Base-by-base conservation (phyloP, 1,140 invertebrate genomes). In the Sitophilus oryzae region DNA sequence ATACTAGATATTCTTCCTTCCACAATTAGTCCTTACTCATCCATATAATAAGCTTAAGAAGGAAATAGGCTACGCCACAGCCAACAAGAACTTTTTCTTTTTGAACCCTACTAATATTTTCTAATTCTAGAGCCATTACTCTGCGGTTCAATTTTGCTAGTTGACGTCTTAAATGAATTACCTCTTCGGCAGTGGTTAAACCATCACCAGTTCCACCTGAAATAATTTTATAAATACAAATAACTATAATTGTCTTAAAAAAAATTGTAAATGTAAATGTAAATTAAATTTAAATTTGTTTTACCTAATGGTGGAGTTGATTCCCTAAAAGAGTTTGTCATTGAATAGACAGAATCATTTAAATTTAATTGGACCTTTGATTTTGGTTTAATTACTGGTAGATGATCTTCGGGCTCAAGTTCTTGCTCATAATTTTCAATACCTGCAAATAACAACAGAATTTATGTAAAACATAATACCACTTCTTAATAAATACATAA, bases 1-100 rank as follows among this genome's bases (percentile, higher is more conserved):
- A n/a, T n/a, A n/a, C n/a, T n/a, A n/a, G n/a, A n/a, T n/a, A n/a
- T n/a, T n/a, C n/a, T n/a, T n/a, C n/a, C n/a, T n/a, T n/a, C n/a
- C n/a, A n/a, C 25, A 40, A 40, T 42, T 58, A 66, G 41, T 63
- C 61, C 43, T 84, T 79, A 72, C 85, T 88, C 52, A 92, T 73
- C 89, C 89, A 93, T 56, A 87, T 78, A 55, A 93, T 82, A 51
- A 88, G 81, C 79, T 92, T 93, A 49, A 91, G 76, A 61, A 91
- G 74, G 66, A 93, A 81, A 70, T 93, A 94, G 9, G 88, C 82
- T 63, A 92, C 75, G 14, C 89, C 87, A 58, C 89, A 72, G 52
- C 84, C 83, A 70, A 87, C 89, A 59, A 91, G 74, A 63, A 91
- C 79, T 69, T 91, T 87, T 65, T 92, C 89, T 61, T 86, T 80